Percentiles rank a stretch among this genome's conserved stretches.
Conservation (phyloP, 2,888 invertebrate species). For the Cerastis rubricosa region DNA sequence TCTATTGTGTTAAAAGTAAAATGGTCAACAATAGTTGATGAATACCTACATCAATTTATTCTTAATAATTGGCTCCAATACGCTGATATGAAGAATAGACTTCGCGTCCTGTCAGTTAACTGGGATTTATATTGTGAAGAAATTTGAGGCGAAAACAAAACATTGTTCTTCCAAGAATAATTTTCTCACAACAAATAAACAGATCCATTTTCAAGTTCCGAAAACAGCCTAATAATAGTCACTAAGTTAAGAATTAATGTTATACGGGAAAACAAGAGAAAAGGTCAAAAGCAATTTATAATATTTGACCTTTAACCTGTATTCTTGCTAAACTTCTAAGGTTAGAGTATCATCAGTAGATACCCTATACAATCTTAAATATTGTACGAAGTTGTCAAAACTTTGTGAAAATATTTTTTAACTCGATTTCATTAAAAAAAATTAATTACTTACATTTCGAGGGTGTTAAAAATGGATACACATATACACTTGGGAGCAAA, state of each 20-base stretch:
- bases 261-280: conserved; percentile 15
- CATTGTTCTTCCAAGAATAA: too few relatives aligned
- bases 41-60: background rate
- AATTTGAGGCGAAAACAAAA: background rate
- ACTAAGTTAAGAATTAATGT: conserved; percentile 10
- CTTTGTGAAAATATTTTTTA: background rate
- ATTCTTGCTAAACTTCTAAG: conserved; percentile 17
- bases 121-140: background rate
- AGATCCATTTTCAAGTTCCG: background rate
- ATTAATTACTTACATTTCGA: background rate
- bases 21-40: background rate
- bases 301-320: conserved; percentile 4
- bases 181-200: conserved; percentile 5
- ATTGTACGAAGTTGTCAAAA: background rate
- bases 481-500: too few relatives aligned
- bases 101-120: background rate
- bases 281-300: conserved; percentile 23
- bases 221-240: conserved; percentile 9
- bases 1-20: too few relatives aligned
- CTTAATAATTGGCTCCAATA: background rate
- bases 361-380: background rate
- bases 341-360: background rate
- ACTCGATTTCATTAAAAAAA: background rate
- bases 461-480: background rate
- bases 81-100: background rate